Evolutionary conservation across 2,797 vertebrate species (phyloP).

Genomic region (Oryzias dopingdopingensis): DNA sequence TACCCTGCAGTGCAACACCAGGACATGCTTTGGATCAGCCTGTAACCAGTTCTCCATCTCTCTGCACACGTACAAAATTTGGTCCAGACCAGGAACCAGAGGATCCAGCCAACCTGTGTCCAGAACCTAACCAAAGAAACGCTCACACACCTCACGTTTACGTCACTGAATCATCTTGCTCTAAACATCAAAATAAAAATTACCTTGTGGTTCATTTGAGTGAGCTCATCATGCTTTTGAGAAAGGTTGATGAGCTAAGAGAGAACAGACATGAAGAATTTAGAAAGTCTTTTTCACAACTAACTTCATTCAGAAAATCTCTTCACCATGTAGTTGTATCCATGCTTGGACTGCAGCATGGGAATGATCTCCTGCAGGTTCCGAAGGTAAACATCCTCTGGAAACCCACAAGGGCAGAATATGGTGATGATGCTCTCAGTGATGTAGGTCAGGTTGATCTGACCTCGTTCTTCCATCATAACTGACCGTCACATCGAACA

Average conservation of each 20-base stretch:
- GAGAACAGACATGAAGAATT: not conserved
- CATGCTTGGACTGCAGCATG: slow-evolving; percentile 90
- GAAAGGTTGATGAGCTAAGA: slow-evolving; percentile 89
- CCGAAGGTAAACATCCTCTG: slow-evolving; percentile 79
- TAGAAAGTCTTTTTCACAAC: not conserved
- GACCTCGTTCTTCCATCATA: slow-evolving; percentile 79
- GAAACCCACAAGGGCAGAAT: slow-evolving; percentile 75
- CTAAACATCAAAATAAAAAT: not conserved
- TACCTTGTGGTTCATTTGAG: slow-evolving; percentile 87
- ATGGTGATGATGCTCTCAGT: slow-evolving; percentile 89
- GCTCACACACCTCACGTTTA: not conserved
- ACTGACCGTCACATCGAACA: slow-evolving; percentile 24
- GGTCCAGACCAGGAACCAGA: slow-evolving; percentile 85
- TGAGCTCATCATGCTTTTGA: slow-evolving; percentile 79
- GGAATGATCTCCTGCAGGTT: slow-evolving; percentile 80
- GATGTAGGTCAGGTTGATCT: slow-evolving; percentile 87
- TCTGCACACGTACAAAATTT: slow-evolving; percentile 86
- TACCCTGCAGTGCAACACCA: slow-evolving; percentile 91
- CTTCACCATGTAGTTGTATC: slow-evolving; percentile 87
- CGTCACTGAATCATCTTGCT: not conserved
- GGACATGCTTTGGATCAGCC: slow-evolving; percentile 79
- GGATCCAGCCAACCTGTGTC: slow-evolving; percentile 88
- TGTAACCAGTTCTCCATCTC: slow-evolving; percentile 89
- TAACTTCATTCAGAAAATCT: not conserved
- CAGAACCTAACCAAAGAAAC: slow-evolving; percentile 74